These are phyloP conservation scores for Camponotus vicinus DNA, from an alignment of 1,140 invertebrate species.

Conservation along the genomic window DNA sequence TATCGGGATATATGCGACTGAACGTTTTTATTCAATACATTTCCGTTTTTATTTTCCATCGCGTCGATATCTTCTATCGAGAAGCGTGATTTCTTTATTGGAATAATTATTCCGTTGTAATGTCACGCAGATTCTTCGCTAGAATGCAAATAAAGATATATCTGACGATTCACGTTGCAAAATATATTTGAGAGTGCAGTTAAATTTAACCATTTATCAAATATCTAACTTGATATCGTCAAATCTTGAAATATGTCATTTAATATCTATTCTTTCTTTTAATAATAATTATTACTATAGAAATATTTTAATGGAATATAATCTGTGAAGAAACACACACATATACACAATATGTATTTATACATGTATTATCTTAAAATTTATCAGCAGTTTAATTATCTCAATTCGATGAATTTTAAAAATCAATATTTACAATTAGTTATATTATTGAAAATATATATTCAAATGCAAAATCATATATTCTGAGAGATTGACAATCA, in stretches of 20 bases:
- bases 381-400: conserved; percentile 9
- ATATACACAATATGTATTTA: neutral
- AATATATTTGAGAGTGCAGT: neutral
- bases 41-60: conserved; percentile 12
- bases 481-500: neutral
- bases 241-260: conserved; percentile 38
- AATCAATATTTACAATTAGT: neutral
- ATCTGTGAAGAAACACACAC: neutral
- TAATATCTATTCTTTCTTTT: neutral
- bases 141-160: conserved; percentile 48
- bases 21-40: conserved; percentile 1
- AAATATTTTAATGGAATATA: conserved; percentile 3
- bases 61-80: conserved; percentile 24
- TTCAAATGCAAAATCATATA: neutral
- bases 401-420: neutral
- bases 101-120: conserved; percentile 50
- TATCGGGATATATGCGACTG: conserved; percentile 36
- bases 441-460: neutral
- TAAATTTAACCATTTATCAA: conserved; percentile 33
- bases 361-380: neutral
- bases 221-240: neutral
- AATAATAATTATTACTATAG: neutral
- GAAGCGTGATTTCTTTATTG: conserved; percentile 43
- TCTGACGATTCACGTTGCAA: conserved; percentile 24
- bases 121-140: conserved; percentile 22